Base-by-base conservation (phyloP, 2,113 vertebrate genomes). In the Phoenicopterus ruber region DNA sequence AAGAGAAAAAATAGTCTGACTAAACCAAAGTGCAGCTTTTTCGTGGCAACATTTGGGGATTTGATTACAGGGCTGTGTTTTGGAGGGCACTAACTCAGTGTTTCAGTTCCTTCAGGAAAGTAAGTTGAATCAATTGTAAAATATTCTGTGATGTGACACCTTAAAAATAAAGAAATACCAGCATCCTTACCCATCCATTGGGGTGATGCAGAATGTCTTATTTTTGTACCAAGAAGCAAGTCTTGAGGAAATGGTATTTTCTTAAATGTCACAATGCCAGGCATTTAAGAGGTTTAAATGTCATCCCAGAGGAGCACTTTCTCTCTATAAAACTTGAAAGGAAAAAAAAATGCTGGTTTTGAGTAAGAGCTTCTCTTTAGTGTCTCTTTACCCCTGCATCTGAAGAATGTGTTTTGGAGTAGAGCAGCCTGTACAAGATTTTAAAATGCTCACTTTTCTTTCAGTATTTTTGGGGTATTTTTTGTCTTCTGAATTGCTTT, bases 241-340 rank as follows among this genome's bases (percentile, higher is more conserved):
- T 88, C 77, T 91, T 73, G 57, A 94, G 50, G 88, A 93, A 93
- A 80, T 96, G 63, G 49, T 86, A 96, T 97, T 97, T 97, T 94
- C 92, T 94, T 92, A 97, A 96, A 97, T 97, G 96, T 95, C 96
- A 89, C 77, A 87, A 55, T 96, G 78, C 90, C 97, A 97, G 79
- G 47, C 82, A 83, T 95, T 90, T 87, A 93, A 84, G 93, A 83
- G 67, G 88, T 95, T 97, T 81, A 97, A 97, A 96, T 97, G 96
- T 97, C 93, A 96, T 90, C 73, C 62, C 74, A 85, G 80, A 95
- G 83, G 91, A 97, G 46, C 67, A 49, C 36, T 86, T 88, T 78
- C 46, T 94, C 11, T 86, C 44, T 94, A 9, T 88, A 93, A 95
- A 95, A 74, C 31, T 92, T 67, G 88, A 87, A 78, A 57, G 49